Percentiles rank a stretch among this genome's conserved stretches.
Conservation (phyloP, 1,140 invertebrate genomes). For the Geopemphigus sp. region DNA sequence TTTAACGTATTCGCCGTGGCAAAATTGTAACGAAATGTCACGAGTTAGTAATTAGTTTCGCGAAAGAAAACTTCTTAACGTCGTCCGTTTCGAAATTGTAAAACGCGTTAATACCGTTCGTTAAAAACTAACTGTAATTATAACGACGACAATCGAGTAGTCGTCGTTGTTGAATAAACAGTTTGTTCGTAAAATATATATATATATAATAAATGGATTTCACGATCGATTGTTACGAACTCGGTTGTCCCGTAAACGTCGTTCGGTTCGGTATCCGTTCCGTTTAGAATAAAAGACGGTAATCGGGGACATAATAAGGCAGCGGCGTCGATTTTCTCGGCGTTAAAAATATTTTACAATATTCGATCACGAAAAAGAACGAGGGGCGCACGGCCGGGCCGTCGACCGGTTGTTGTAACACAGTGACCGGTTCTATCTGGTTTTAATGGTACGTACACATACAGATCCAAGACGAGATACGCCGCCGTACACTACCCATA, state of each 20-base stretch:
- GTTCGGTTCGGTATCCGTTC: not conserved
- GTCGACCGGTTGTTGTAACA: conserved; percentile 45
- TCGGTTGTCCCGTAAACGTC: not conserved
- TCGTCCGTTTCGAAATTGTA: no score
- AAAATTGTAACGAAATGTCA: no score
- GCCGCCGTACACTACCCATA: not conserved
- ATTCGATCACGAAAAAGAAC: conserved; percentile 33
- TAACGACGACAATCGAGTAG: not conserved
- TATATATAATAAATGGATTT: no score
- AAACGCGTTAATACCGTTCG: no score
- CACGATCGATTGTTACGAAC: no score
- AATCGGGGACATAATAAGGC: not conserved
- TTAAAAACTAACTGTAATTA: not conserved
- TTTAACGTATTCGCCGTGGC: no score
- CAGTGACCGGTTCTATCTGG: conserved; percentile 42
- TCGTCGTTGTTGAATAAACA: not conserved
- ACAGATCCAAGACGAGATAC: conserved; percentile 44
- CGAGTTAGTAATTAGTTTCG: no score
- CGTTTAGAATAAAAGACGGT: not conserved
- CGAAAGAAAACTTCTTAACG: no score
- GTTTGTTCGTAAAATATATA: not conserved
- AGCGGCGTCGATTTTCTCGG: not conserved
- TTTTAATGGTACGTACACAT: conserved; percentile 40
- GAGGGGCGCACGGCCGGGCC: conserved; percentile 24
- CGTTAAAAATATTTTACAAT: conserved; percentile 33